Evolutionary conservation across 2,113 vertebrate species (phyloP).

Genomic region (Seriola aureovittata): DNA sequence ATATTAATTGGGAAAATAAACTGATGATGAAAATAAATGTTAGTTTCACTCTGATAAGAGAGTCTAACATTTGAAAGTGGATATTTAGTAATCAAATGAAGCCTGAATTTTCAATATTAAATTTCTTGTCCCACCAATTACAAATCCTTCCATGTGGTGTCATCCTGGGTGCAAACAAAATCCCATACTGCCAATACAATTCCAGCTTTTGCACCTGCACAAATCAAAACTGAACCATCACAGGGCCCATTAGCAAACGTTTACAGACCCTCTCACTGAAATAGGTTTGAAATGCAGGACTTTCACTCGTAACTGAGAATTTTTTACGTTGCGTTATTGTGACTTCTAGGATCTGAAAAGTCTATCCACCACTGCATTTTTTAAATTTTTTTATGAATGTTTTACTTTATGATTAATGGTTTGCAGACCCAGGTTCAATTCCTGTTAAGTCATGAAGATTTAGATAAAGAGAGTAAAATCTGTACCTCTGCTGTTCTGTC

Average conservation of each 20-base stretch:
- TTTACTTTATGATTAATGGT: slow-evolving; percentile 40
- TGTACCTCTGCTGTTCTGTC: slow-evolving; percentile 52
- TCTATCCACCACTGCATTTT: background rate
- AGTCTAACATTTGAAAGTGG: background rate
- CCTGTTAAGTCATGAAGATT: slow-evolving; percentile 51
- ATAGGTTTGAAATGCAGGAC: background rate
- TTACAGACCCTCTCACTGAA: background rate
- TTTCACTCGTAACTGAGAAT: background rate
- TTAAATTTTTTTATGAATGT: background rate
- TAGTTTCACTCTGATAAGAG: no score
- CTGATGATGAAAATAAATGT: no score
- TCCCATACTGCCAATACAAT: background rate
- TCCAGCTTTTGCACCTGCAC: no score
- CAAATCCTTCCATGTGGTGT: background rate
- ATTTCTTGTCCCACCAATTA: no score
- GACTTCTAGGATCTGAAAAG: background rate
- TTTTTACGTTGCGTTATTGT: background rate
- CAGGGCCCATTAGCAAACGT: background rate
- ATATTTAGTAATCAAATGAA: background rate
- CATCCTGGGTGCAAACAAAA: background rate
- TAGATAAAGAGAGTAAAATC: slow-evolving; percentile 25
- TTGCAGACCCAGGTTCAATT: background rate
- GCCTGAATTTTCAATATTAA: background rate
- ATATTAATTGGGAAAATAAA: no score
- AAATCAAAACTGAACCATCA: background rate